A percentile compares a stretch with the other conserved stretches of the same genome.
Evolutionary conservation across 2,113 vertebrate species (phyloP).

Genomic region (Callospermophilus lateralis): DNA sequence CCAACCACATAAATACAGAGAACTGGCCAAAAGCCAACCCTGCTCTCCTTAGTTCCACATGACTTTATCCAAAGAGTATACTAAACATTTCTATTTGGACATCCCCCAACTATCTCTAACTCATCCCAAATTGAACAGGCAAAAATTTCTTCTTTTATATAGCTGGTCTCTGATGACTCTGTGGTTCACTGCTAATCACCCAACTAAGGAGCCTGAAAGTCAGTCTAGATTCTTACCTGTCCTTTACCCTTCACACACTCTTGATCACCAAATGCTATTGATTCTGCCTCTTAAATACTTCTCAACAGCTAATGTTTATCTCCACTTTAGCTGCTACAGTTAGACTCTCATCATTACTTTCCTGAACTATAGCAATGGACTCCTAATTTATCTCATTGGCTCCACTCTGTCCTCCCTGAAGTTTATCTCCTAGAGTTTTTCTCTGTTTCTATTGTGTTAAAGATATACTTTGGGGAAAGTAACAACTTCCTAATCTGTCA

Average conservation of each 20-base stretch:
- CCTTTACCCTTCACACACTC: neutral
- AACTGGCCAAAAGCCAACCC: neutral
- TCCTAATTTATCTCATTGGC: constrained; percentile 18
- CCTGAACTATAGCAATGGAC: neutral
- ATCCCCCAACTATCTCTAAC: neutral
- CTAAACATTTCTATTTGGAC: neutral
- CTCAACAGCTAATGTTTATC: neutral
- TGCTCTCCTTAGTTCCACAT: neutral
- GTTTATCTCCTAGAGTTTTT: neutral
- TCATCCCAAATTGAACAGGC: neutral
- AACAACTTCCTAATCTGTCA: neutral
- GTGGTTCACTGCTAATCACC: neutral
- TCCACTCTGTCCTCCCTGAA: neutral
- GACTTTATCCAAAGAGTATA: neutral
- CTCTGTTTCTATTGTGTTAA: constrained; percentile 11
- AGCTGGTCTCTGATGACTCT: neutral
- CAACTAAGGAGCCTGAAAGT: neutral
- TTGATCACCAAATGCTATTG: constrained; percentile 31
- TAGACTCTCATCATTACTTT: neutral
- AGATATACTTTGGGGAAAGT: neutral
- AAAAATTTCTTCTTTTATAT: neutral
- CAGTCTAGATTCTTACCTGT: neutral
- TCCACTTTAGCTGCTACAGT: neutral
- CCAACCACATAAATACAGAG: neutral
- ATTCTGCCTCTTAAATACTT: constrained; percentile 18